Evolutionary conservation across 2,888 invertebrate species (phyloP).

Genomic region (Eupithecia inturbata): DNA sequence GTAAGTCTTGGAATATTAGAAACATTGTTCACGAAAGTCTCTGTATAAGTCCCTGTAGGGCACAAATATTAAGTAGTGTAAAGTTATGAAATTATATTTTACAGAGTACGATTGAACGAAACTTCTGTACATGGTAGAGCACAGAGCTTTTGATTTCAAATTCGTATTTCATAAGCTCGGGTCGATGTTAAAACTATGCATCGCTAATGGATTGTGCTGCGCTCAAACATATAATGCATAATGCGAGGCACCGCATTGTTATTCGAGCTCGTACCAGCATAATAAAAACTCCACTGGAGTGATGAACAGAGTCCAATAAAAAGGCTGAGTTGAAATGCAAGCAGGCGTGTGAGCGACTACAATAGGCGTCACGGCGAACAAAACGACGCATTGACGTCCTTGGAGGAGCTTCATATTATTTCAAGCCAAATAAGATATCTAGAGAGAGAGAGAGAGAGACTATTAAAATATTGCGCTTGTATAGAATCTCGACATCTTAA

Average conservation of each 20-base stretch:
- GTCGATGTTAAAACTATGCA: constrained; percentile 42
- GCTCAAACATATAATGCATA: constrained; percentile 37
- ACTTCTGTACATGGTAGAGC: constrained; percentile 17
- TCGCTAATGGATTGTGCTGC: constrained; percentile 40
- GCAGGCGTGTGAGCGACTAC: constrained; percentile 61
- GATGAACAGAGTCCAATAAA: constrained; percentile 56
- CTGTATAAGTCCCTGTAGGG: constrained; percentile 26
- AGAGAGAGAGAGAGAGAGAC: not conserved
- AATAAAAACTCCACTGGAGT: constrained; percentile 54
- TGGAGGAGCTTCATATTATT: constrained; percentile 4
- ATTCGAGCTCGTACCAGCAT: constrained; percentile 35
- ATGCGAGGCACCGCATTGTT: constrained; percentile 41
- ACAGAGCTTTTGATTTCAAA: constrained; percentile 31
- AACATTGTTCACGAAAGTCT: constrained; percentile 34
- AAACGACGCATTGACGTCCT: constrained; percentile 50
- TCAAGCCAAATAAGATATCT: not conserved
- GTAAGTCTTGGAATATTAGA: constrained; percentile 32
- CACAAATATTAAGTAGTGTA: constrained; percentile 34
- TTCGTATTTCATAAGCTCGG: constrained; percentile 41
- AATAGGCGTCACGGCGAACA: constrained; percentile 52
- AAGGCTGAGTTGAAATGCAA: constrained; percentile 60
- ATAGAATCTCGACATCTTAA: not conserved
- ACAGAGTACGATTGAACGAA: not conserved
- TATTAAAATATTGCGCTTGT: not conserved
- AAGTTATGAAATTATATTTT: constrained; percentile 29